Evolutionary conservation across 2,113 vertebrate genomes (phyloP), one percentile per base, ranked within the genome.

Genomic region (Hoplias malabaricus): DNA sequence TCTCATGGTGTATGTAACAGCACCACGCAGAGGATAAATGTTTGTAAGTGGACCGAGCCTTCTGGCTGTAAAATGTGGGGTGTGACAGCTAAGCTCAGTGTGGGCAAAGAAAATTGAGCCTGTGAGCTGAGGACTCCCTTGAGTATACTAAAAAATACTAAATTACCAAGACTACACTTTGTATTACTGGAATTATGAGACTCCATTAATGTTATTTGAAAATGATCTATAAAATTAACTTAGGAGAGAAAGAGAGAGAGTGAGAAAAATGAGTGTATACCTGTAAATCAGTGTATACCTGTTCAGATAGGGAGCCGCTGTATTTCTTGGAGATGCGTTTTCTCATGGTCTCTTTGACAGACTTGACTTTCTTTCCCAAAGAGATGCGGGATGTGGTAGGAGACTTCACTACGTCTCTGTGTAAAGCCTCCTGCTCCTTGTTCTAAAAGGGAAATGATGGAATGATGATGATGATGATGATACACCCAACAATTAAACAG

Each of bases 241-340:
- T n/a, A n/a, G n/a, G n/a, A n/a, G 42, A 33, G 16, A 33, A n/a
- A 74, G 5, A 34, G 40, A 29, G 33, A 0, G 6, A 40, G 3
- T 19, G 16, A 54, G 23, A 13, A 16, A 25, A 4, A 13, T 57
- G 12, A 27, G 42, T 66, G 31, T 50, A 66, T 38, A 40, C n/a
- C 1, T 23, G 29, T 54, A 4, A 48, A 36, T 63, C 59, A 66
- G 42, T 63, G 43, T 57, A 21, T 56, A 98, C 98, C 96, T 99
- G 96, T 75, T 97, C 96, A 62, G 96, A 94, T 12, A 96, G 82
- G 46, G 96, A 94, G 83, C 93, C 96, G 88, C 94, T 96, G n/a
- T 98, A 99, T 83, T 98, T 99, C 90, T 99, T 99, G 57, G 97
- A 98, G 93, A 99, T 99, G 81, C 96, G 95, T 83, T 98, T 99